These are phyloP conservation scores for Alauda arvensis DNA, from an alignment of 2,797 vertebrate species.

Conservation along the genomic window DNA sequence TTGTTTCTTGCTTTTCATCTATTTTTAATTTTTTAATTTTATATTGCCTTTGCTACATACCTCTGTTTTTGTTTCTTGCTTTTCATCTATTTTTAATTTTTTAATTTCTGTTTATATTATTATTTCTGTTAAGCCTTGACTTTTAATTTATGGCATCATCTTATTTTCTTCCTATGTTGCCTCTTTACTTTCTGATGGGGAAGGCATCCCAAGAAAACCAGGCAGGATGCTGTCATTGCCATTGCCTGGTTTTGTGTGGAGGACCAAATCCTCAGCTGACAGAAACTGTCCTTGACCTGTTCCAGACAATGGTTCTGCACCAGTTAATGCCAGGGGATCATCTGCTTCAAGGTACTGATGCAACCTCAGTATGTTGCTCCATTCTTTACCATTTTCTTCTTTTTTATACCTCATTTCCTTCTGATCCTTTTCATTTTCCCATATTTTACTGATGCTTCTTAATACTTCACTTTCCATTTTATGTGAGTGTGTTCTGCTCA, in stretches of 20 bases:
- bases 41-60: neutral
- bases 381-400: neutral
- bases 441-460: neutral
- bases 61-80: neutral
- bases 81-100: neutral
- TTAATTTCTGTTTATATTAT: neutral
- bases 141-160: neutral
- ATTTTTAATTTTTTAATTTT: neutral
- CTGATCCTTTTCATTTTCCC: neutral
- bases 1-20: neutral
- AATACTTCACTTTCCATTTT: neutral
- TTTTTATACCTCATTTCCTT: neutral
- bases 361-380: neutral
- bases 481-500: neutral
- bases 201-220: neutral
- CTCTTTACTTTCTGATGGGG: neutral
- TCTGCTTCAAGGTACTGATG: neutral
- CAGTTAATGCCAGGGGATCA: neutral
- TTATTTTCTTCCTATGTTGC: neutral
- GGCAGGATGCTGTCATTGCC: neutral
- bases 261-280: neutral
- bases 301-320: neutral
- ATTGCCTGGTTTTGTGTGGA: neutral
- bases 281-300: neutral
- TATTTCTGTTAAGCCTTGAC: neutral